Evolutionary conservation across 2,888 invertebrate species (phyloP).

Genomic region (Apodemia mormo): DNA sequence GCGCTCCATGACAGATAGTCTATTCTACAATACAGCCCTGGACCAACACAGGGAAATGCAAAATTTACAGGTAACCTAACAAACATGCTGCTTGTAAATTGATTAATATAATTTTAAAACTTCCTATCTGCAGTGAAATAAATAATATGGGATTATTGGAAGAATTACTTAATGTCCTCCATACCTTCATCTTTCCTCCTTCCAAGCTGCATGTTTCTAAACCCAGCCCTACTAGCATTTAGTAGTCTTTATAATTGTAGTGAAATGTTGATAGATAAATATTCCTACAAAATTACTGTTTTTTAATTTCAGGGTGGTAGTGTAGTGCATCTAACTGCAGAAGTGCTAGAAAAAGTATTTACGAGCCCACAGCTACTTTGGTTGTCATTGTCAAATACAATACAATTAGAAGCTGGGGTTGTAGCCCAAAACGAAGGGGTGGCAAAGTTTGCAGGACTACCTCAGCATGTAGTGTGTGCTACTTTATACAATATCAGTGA

Average conservation of each 20-base stretch:
- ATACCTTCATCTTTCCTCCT: no score
- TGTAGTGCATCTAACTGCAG: slow-evolving; percentile 90
- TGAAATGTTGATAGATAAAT: no score
- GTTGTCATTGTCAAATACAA: slow-evolving; percentile 86
- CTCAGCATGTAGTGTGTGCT: slow-evolving; percentile 66
- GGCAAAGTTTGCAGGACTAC: slow-evolving; percentile 86
- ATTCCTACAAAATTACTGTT: neutral
- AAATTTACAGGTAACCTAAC: no score
- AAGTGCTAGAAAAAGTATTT: slow-evolving; percentile 86
- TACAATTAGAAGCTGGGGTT: slow-evolving; percentile 84
- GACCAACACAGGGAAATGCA: no score
- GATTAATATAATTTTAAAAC: no score
- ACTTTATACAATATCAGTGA: slow-evolving; percentile 88
- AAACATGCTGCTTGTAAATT: no score
- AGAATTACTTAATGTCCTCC: no score
- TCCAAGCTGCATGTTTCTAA: no score
- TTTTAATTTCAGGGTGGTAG: slow-evolving; percentile 85
- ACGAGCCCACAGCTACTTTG: slow-evolving; percentile 84
- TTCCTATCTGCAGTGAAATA: no score
- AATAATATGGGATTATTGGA: no score
- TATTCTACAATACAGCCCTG: no score
- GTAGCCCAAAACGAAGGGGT: slow-evolving; percentile 84
- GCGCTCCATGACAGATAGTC: no score
- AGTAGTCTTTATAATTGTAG: neutral
- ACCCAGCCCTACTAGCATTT: neutral